Evolutionary conservation across 1,140 invertebrate species (phyloP).

Genomic region (Achroia grisella): DNA sequence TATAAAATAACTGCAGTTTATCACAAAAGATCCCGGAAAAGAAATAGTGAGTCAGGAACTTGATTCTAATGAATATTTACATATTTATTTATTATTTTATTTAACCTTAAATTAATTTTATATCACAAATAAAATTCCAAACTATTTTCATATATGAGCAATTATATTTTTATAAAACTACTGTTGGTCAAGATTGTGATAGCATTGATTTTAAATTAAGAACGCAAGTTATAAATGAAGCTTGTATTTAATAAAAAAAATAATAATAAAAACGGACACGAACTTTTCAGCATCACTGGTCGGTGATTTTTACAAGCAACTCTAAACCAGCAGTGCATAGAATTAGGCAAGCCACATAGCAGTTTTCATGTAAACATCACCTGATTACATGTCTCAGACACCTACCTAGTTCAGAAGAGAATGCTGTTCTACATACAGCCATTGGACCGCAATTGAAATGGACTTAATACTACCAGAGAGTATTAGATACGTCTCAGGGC

Average conservation of each 20-base stretch:
- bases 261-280: neutral
- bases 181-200: slow-evolving; percentile 55
- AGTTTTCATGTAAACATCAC: no score
- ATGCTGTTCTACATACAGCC: no score
- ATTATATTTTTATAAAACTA: slow-evolving; percentile 49
- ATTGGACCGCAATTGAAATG: no score
- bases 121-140: slow-evolving; percentile 66
- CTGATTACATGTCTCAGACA: no score
- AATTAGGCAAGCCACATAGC: no score
- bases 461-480: no score
- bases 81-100: slow-evolving; percentile 17
- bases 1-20: slow-evolving; percentile 9
- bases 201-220: slow-evolving; percentile 10
- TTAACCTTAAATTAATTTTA: slow-evolving; percentile 35
- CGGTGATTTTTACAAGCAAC: no score
- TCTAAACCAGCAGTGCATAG: no score
- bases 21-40: slow-evolving; percentile 20
- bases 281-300: neutral
- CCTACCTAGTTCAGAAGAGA: no score
- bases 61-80: slow-evolving; percentile 53
- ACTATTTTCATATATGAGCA: slow-evolving; percentile 59
- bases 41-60: slow-evolving; percentile 40
- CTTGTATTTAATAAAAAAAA: neutral
- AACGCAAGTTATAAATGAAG: neutral
- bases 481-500: no score